A percentile compares a stretch with the other conserved stretches of the same genome.
Evolutionary conservation across 1,140 invertebrate species (phyloP).

Genomic region (Trypoxylus dichotomus): DNA sequence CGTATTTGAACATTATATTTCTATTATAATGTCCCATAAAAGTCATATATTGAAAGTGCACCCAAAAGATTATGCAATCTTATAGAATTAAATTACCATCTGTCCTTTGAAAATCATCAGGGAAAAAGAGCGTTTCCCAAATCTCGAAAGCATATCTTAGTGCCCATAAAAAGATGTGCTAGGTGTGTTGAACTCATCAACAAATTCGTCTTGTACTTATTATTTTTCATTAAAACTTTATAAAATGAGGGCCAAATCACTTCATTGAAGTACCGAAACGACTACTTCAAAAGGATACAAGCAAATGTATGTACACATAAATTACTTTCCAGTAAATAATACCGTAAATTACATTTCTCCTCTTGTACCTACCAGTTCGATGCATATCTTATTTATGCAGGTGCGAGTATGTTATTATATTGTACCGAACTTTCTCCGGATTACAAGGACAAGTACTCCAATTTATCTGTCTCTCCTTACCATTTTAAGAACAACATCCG

Average conservation of each 20-base stretch:
- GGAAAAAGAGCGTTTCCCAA: too few relatives aligned
- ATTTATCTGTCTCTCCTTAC: not conserved
- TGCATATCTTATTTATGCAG: slow-evolving; percentile 16
- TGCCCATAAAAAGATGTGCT: too few relatives aligned
- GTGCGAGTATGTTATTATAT: slow-evolving; percentile 19
- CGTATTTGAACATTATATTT: too few relatives aligned
- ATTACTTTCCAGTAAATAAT: not conserved
- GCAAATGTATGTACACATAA: not conserved
- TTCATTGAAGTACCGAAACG: not conserved
- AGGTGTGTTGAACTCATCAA: too few relatives aligned
- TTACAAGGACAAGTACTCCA: slow-evolving; percentile 2
- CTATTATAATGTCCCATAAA: too few relatives aligned
- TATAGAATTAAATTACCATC: too few relatives aligned
- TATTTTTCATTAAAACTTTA: too few relatives aligned
- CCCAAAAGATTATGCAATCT: too few relatives aligned
- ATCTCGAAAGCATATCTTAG: too few relatives aligned
- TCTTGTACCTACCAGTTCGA: not conserved
- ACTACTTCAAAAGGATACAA: not conserved
- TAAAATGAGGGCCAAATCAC: not conserved
- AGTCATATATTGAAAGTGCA: too few relatives aligned
- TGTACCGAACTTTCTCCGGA: not conserved
- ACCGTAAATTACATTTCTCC: not conserved
- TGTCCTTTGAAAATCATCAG: too few relatives aligned
- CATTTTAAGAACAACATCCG: not conserved
- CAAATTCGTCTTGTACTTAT: too few relatives aligned